phyloP scores from a whole-genome alignment of 1,140 invertebrate species.

The Zaprionus nigranus region DNA sequence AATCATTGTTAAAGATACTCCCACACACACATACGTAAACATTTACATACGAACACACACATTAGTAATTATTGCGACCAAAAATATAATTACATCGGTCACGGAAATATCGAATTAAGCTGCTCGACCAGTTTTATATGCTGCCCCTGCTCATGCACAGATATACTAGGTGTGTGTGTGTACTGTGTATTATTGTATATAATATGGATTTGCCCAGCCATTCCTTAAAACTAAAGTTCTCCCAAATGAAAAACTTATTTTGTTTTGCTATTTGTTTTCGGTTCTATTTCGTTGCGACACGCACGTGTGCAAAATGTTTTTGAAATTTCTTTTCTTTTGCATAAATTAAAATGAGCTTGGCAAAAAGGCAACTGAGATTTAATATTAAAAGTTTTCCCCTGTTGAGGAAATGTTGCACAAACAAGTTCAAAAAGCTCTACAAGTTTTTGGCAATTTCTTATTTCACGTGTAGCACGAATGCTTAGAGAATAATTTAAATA shows the following conservation, averaged over 20 bases:
- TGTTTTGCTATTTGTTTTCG: conserved; percentile 31
- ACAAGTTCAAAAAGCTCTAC: neutral
- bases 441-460: conserved; percentile 14
- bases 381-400: conserved; percentile 37
- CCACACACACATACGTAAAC: conserved; percentile 1
- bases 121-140: conserved; percentile 7
- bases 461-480: neutral
- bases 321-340: conserved; percentile 33
- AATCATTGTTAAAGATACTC: conserved; percentile 38
- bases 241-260: conserved; percentile 13
- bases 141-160: conserved; percentile 16
- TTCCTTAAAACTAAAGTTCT: conserved; percentile 15
- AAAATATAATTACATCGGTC: conserved; percentile 69
- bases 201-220: neutral
- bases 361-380: conserved; percentile 19
- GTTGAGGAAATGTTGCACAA: neutral
- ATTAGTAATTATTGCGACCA: conserved; percentile 47
- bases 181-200: conserved; percentile 20
- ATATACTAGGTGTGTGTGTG: neutral
- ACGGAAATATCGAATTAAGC: conserved; percentile 78
- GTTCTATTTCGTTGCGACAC: conserved; percentile 20
- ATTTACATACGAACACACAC: conserved; percentile 20
- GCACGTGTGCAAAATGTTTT: conserved; percentile 37
- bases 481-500: neutral
- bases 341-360: conserved; percentile 46